Evolutionary conservation across 2,113 vertebrate genomes (phyloP), one percentile per base, ranked within the genome.

Genomic region (Microcebus griseorufus): DNA sequence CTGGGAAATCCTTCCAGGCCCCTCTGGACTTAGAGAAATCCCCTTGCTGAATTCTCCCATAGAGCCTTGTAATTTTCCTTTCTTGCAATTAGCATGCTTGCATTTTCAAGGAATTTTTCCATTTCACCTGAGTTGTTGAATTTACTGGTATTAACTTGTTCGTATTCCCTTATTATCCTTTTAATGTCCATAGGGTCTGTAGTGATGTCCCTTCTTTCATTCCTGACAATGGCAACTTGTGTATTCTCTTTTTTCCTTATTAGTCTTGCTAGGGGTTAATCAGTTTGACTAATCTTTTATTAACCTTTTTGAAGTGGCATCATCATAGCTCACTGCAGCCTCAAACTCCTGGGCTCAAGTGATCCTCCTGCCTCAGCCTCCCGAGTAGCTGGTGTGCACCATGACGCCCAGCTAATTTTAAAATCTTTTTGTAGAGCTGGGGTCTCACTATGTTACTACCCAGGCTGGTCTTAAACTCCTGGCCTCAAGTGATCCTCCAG

Each of bases 181-280:
- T 88, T 65, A 32, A 20, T 67, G 29, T 67, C 93, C 84, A 14
- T 91, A 73, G 76, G 87, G 65, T 88, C 83, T 91, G 55, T 88
- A 72, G 53, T 69, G 70, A 83, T 80, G 70, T 69, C 9, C 48
- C 82, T 11, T 73, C 25, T 64, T 65, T 73, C 32, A 70, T 80
- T 51, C 45, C 37, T 81, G 17, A 39, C 51, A 64, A 67, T 45
- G 16, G 25, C 25, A 48, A 64, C 3, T 27, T n/a, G n/a, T 32
- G 14, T 42, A 17, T 22, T 42, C 14, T 20, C 6, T 20, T 39
- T 55, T 79, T 48, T 64, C 12, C 67, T 89, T 80, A 75, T 62
- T 29, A 67, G 55, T 80, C 84, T 91, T 73, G 11, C 34, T 73
- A 48, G 72, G 27, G 9, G 58, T 73, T n/a, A 92, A 62, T 72